phyloP scores from a whole-genome alignment of 1,140 invertebrate genomes.

The Hyles euphorbiae region DNA sequence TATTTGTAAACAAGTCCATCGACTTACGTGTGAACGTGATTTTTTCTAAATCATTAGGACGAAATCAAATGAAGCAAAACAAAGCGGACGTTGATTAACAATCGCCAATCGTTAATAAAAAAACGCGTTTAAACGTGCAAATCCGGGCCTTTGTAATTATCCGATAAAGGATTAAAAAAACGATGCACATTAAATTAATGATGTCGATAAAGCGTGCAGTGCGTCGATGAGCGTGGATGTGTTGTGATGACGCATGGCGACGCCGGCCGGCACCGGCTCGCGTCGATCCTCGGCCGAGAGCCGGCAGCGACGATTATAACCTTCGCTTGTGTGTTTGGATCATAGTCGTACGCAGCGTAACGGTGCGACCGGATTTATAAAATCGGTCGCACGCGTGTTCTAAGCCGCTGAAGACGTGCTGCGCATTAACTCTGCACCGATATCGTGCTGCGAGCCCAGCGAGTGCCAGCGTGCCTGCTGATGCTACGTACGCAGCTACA shows the following conservation, averaged over 20 bases:
- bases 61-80: background rate
- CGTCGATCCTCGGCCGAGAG: slow-evolving; percentile 9
- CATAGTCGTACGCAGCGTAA: slow-evolving; percentile 43
- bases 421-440: slow-evolving; percentile 10
- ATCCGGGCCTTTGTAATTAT: background rate
- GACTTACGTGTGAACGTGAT: background rate
- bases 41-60: background rate
- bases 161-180: background rate
- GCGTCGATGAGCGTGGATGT: background rate
- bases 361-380: slow-evolving; percentile 38
- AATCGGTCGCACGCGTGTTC: slow-evolving; percentile 27
- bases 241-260: slow-evolving; percentile 17
- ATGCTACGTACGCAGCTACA: no score
- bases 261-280: slow-evolving; percentile 7
- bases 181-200: background rate
- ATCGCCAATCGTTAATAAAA: background rate
- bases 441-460: no score
- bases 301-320: slow-evolving; percentile 18
- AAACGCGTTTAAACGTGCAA: background rate
- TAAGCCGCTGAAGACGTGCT: slow-evolving; percentile 15
- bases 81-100: background rate
- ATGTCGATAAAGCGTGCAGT: slow-evolving; percentile 9
- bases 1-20: background rate
- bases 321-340: slow-evolving; percentile 18
- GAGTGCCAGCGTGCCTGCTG: no score